Percentiles rank a stretch among this genome's conserved stretches.
These are phyloP conservation scores for Morphnarchus princeps DNA, from an alignment of 2,113 vertebrate species.

Conservation along the genomic window DNA sequence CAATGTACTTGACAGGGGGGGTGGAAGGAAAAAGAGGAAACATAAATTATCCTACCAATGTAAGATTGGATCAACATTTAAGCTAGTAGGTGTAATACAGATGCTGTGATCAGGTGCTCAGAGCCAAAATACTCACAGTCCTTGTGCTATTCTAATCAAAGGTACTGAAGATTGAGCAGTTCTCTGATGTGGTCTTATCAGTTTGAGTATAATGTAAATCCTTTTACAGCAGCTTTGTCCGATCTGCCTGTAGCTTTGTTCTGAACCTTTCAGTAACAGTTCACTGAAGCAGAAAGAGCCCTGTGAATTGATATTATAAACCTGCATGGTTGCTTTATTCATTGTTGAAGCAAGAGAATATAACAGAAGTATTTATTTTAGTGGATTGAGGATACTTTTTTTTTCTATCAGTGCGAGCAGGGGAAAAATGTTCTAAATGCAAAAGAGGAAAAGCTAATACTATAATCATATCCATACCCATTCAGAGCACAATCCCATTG, in stretches of 20 bases:
- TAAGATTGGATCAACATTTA: background rate
- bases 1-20: background rate
- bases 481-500: background rate
- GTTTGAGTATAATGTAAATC: conserved; percentile 76
- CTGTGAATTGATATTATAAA: conserved; percentile 81
- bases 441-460: conserved; percentile 36
- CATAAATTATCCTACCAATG: conserved; percentile 8
- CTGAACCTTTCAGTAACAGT: conserved; percentile 78
- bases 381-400: conserved; percentile 39
- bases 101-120: conserved; percentile 56
- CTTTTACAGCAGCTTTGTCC: conserved; percentile 75
- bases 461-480: conserved; percentile 15
- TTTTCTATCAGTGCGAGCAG: background rate
- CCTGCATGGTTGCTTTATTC: conserved; percentile 73
- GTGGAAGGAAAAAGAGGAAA: background rate
- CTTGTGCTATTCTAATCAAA: conserved; percentile 56
- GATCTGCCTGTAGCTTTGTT: conserved; percentile 80
- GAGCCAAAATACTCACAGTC: conserved; percentile 25
- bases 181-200: conserved; percentile 78
- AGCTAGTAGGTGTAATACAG: conserved; percentile 43
- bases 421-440: conserved; percentile 32
- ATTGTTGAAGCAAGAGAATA: conserved; percentile 67
- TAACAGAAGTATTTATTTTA: conserved; percentile 74
- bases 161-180: conserved; percentile 38
- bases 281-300: conserved; percentile 79